Evolutionary conservation across 2,797 vertebrate species (phyloP).

Genomic region (Onychomys torridus): DNA sequence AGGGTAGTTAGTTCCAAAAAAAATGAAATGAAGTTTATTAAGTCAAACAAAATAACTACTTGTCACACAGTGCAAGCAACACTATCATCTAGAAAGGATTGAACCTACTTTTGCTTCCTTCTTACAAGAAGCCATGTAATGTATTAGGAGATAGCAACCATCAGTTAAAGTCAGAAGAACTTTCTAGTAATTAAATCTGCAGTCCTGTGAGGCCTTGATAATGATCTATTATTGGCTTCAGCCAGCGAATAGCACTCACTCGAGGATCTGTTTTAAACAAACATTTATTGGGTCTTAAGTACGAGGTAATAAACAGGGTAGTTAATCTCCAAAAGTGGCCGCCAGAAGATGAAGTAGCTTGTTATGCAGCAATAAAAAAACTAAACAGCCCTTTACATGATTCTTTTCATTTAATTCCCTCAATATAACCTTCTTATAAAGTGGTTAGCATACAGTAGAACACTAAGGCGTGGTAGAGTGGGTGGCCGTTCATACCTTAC

Average conservation of each 20-base stretch:
- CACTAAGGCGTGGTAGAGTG: background rate
- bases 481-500: background rate
- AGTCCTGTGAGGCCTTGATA: slow-evolving; percentile 31
- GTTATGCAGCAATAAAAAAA: background rate
- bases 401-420: slow-evolving; percentile 49
- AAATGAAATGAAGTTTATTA: background rate
- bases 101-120: background rate
- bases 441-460: background rate
- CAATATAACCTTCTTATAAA: background rate
- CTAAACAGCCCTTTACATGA: slow-evolving; percentile 32
- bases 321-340: slow-evolving; percentile 21
- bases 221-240: background rate
- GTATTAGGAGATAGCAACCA: background rate
- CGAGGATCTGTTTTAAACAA: slow-evolving; percentile 62
- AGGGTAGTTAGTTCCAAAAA: background rate
- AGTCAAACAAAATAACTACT: background rate
- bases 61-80: background rate
- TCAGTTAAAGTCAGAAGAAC: background rate
- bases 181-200: slow-evolving; percentile 1
- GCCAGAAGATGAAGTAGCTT: slow-evolving; percentile 32
- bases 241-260: background rate
- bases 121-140: background rate
- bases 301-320: slow-evolving; percentile 50
- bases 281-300: slow-evolving; percentile 55
- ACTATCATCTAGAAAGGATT: background rate